Percentiles rank a stretch among this genome's conserved stretches.
Conservation (phyloP, 2,113 vertebrate species). For the Anoura caudifer region DNA sequence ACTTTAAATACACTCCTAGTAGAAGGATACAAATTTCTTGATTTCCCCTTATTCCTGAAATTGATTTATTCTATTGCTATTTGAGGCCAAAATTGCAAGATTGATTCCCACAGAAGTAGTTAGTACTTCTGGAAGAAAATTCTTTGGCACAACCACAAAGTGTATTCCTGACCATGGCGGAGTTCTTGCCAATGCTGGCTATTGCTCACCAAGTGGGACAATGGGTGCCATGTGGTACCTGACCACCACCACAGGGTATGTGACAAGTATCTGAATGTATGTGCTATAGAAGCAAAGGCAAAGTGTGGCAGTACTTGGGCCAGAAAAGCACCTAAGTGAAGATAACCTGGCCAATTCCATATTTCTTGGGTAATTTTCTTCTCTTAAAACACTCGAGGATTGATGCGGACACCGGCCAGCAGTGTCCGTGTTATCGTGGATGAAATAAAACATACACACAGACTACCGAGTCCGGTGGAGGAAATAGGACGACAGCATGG, state of each 20-base stretch:
- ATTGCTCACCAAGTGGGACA: not conserved
- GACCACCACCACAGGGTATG: not conserved
- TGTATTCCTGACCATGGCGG: not conserved
- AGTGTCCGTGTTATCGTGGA: too few relatives aligned
- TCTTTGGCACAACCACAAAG: not conserved
- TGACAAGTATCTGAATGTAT: not conserved
- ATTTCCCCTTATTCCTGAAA: conserved; percentile 44
- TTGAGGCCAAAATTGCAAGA: conserved; percentile 4
- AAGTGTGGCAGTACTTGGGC: not conserved
- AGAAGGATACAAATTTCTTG: not conserved
- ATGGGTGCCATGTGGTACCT: not conserved
- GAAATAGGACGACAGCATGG: too few relatives aligned
- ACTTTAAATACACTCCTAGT: not conserved
- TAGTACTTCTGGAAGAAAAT: not conserved
- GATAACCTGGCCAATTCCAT: not conserved
- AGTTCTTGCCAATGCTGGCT: not conserved
- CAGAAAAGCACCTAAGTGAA: not conserved
- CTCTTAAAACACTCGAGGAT: not conserved
- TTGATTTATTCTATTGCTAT: not conserved
- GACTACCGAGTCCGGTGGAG: too few relatives aligned
- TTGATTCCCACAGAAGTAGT: not conserved
- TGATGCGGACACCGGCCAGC: too few relatives aligned
- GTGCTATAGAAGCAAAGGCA: not conserved
- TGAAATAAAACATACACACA: too few relatives aligned
- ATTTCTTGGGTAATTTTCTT: not conserved